Conservation (phyloP, 1,140 invertebrate species). For the Halesus radiatus region DNA sequence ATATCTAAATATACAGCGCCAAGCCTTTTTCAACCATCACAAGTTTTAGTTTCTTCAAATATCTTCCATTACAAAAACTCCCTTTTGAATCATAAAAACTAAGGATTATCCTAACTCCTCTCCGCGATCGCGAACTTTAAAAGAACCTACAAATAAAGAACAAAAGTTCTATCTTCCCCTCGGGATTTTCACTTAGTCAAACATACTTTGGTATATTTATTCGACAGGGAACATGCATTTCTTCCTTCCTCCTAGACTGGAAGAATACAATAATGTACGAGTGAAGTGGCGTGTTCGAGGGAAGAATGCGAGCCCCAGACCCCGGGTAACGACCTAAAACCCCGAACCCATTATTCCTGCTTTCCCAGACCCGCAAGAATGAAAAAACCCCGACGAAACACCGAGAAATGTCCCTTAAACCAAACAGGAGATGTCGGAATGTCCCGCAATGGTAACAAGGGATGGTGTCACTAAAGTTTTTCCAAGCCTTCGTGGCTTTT, state of each 20-base stretch:
- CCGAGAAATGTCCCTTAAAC: conserved; percentile 9
- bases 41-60: no score
- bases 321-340: background rate
- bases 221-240: conserved; percentile 15
- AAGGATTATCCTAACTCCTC: no score
- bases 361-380: background rate
- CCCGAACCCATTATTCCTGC: conserved; percentile 16
- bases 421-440: conserved; percentile 1
- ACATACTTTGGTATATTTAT: background rate
- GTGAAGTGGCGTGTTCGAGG: background rate
- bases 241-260: background rate
- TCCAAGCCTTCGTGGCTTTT: no score
- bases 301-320: background rate
- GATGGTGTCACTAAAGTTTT: no score
- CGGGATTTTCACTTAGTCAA: conserved; percentile 14
- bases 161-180: background rate
- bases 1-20: no score
- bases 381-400: conserved; percentile 9
- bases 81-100: no score
- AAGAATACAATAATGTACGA: background rate
- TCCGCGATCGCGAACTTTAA: no score
- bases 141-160: no score
- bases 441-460: background rate
- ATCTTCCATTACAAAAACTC: no score
- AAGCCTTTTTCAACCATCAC: no score